Evolutionary conservation across 2,797 vertebrate species (phyloP).

Genomic region (Chaenodraco wilsoni): DNA sequence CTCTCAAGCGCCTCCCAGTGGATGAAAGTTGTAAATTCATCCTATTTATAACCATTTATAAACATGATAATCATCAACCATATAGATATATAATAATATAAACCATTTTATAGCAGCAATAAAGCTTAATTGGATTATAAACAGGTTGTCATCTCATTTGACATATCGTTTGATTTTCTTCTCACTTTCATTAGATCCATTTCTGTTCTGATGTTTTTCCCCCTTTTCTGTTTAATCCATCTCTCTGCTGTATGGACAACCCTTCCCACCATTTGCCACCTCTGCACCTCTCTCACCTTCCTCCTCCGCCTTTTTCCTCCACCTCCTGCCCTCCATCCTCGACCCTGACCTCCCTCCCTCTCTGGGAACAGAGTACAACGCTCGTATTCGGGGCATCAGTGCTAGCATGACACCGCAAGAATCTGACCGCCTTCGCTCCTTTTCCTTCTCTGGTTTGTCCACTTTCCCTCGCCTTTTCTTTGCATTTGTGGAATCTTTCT

Average conservation of each 20-base stretch:
- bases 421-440: slow-evolving; percentile 90
- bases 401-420: slow-evolving; percentile 81
- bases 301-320: slow-evolving; percentile 68
- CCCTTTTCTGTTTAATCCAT: slow-evolving; percentile 57
- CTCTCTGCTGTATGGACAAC: slow-evolving; percentile 63
- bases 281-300: slow-evolving; percentile 67
- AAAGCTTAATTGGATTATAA: neutral
- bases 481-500: slow-evolving; percentile 28
- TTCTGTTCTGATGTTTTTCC: slow-evolving; percentile 55
- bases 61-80: slow-evolving; percentile 4
- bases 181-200: slow-evolving; percentile 40
- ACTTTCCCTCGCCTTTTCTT: slow-evolving; percentile 53
- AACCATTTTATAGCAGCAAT: neutral
- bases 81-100: neutral
- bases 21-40: slow-evolving; percentile 24
- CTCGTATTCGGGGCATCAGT: slow-evolving; percentile 85
- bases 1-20: slow-evolving; percentile 62
- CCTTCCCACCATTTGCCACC: slow-evolving; percentile 57
- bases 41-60: neutral
- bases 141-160: slow-evolving; percentile 15
- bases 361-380: slow-evolving; percentile 85
- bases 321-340: slow-evolving; percentile 58
- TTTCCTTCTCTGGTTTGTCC: slow-evolving; percentile 94
- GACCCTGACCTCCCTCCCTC: slow-evolving; percentile 76
- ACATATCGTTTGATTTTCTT: slow-evolving; percentile 27